Evolutionary conservation across 2,797 vertebrate species (phyloP), one percentile per base, ranked within the genome.

Genomic region (Helicolenus hilgendorfi): DNA sequence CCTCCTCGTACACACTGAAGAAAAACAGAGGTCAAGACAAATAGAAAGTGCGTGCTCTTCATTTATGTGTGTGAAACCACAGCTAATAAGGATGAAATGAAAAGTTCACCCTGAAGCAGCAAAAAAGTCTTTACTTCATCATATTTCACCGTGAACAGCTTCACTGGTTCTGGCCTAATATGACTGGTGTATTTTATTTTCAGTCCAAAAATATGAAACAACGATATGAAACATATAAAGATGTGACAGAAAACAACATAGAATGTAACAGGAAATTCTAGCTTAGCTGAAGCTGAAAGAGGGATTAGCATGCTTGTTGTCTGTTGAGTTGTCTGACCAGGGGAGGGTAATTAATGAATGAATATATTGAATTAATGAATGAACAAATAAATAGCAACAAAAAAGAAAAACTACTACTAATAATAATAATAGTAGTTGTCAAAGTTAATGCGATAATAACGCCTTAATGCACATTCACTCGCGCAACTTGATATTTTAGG

Each of bases 41-140:
- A 77, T 3, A 58, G 56, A 72, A 74, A 59, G 71, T 6, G 24
- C 22, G 11, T 2, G 1, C 45, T 36, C 11, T 85, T 63, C 31
- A 78, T 83, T 72, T 62, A 41, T 68, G 68, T 60, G 76, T 45
- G 55, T 81, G 68, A 76, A 85, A 84, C 72, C 33, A 31, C 20
- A 49, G 15, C 69, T 77, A 84, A 87, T 64, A 53, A 71, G 74
- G 24, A 77, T 69, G 53, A 75, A 70, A 78, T 65, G 63, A 83
- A 67, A 78, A 35, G 80, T 84, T 78, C 67, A 81, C 35, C 31
- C 33, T 65, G 68, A 59, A 64, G 67, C 70, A 38, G 75, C 72
- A 27, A 64, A 41, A n/a, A 31, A 18, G 62, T 26, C 36, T 83
- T 79, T 29, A 41, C 24, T 35, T 49, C 22, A 27, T 31, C 13